These are phyloP conservation scores for Drosophila cracens DNA, from an alignment of 2,888 invertebrate genomes.

Conservation along the genomic window DNA sequence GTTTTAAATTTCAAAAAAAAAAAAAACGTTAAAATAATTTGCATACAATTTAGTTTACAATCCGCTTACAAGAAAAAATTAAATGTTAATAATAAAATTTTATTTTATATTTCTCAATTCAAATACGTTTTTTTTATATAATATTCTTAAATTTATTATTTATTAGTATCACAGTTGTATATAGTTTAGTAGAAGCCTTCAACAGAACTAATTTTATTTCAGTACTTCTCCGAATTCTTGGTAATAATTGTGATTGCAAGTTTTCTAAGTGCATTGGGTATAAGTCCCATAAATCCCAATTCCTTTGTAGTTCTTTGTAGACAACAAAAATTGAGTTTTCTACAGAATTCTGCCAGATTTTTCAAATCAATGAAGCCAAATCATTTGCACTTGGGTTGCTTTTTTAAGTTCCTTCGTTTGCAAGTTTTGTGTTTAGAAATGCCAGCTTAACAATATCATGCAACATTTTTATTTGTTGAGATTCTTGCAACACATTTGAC, in stretches of 20 bases:
- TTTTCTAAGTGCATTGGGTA: not conserved
- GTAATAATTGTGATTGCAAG: not conserved
- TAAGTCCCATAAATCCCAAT: not conserved
- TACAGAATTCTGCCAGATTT: constrained; percentile 16
- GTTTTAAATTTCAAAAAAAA: no score
- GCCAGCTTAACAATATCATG: constrained; percentile 52
- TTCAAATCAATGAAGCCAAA: constrained; percentile 10
- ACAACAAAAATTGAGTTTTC: not conserved
- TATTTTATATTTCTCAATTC: not conserved
- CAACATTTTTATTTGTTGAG: constrained; percentile 35
- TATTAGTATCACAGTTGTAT: no score
- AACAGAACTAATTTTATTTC: not conserved
- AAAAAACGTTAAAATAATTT: no score
- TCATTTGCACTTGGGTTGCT: constrained; percentile 20
- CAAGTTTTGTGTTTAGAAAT: constrained; percentile 33
- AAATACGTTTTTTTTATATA: not conserved
- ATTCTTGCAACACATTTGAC: constrained; percentile 72
- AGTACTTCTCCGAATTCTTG: not conserved
- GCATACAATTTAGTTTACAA: no score
- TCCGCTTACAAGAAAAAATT: no score
- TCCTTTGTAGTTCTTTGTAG: not conserved
- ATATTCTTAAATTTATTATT: no score
- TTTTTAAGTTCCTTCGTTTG: constrained; percentile 1
- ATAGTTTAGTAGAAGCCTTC: not conserved
- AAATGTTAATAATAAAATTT: not conserved